A percentile compares a stretch with the other conserved stretches of the same genome.
Evolutionary conservation across 2,888 invertebrate species (phyloP).

Genomic region (Sympetrum striolatum): DNA sequence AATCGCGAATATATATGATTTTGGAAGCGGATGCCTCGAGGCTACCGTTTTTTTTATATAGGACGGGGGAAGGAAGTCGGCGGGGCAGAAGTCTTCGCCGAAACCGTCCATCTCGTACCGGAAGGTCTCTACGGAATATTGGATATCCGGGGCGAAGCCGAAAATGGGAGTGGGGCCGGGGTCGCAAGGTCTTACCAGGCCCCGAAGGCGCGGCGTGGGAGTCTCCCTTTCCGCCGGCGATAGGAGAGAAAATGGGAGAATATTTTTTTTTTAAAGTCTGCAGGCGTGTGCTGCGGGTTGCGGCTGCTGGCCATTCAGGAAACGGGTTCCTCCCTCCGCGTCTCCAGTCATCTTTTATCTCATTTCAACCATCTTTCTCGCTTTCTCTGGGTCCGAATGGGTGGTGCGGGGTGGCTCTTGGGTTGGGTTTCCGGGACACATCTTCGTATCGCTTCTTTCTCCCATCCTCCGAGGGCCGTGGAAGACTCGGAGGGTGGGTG

Average conservation of each 20-base stretch:
- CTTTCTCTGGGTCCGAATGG: neutral
- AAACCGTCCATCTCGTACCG: slow-evolving; percentile 22
- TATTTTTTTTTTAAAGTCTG: slow-evolving; percentile 1
- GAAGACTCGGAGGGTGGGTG: neutral
- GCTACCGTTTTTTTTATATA: too few relatives aligned
- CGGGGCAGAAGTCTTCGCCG: neutral
- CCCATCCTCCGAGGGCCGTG: neutral
- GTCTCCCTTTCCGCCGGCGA: neutral
- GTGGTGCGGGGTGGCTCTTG: neutral
- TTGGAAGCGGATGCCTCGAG: neutral
- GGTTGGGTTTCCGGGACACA: neutral
- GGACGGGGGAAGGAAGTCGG: neutral
- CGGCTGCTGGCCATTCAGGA: neutral
- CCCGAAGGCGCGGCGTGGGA: neutral
- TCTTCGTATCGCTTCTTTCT: neutral
- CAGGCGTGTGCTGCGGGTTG: neutral
- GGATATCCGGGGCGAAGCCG: slow-evolving; percentile 1
- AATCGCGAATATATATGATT: too few relatives aligned
- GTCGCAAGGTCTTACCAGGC: neutral
- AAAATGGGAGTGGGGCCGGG: slow-evolving; percentile 15
- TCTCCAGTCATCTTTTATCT: neutral
- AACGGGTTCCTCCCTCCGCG: neutral
- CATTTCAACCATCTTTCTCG: neutral
- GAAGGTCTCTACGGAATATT: slow-evolving; percentile 25
- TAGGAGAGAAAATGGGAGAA: slow-evolving; percentile 15